Base-by-base conservation (phyloP, 2,888 invertebrate genomes). In the Drosophila cognata region DNA sequence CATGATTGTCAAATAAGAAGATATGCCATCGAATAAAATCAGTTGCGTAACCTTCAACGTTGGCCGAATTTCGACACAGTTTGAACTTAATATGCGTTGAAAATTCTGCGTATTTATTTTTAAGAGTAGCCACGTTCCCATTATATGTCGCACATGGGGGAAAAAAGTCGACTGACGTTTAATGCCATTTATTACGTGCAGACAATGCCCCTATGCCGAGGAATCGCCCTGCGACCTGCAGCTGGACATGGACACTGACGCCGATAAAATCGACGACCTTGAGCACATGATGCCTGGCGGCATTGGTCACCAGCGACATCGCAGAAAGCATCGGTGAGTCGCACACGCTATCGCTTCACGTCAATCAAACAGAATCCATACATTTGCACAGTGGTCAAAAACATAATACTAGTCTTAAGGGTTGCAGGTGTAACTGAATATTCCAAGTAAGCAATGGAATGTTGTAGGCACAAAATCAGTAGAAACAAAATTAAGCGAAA, bases 251-350 rank as follows among this genome's bases (percentile, higher is more conserved):
- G 92, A 93, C 90, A 90, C 90, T 60, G 93, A 93, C 74, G 91
- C 91, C 65, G 93, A 93, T 85, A 91, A 92, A 89, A 93, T 92
- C 83, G 93, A 92, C 81, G 93, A 93, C 91, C 92, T 93, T 86
- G 91, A 93, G 78, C 92, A 92, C 82, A 93, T 93, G 86, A 92
- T 93, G 89, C 93, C 93, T 81, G 91, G 91, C 48, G 74, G 69
- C 59, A 43, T 43, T 57, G 91, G 91, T 88, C 91, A 91, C 89
- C 85, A 90, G 79, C 92, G 92, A 75, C 92, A 92, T 89, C 93
- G 93, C 87, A 92, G 92, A 88, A 92, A 91, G 89, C 93, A 93
- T 91, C 93, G 93, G 93, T 93, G 89, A 91, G 92, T 79, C 64
- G 61, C 58, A 63, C n/a, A 21, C 41, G 41, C 35, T 69, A 82